phyloP scores from a whole-genome alignment of 2,888 invertebrate genomes.

The Euzophera pinguis region DNA sequence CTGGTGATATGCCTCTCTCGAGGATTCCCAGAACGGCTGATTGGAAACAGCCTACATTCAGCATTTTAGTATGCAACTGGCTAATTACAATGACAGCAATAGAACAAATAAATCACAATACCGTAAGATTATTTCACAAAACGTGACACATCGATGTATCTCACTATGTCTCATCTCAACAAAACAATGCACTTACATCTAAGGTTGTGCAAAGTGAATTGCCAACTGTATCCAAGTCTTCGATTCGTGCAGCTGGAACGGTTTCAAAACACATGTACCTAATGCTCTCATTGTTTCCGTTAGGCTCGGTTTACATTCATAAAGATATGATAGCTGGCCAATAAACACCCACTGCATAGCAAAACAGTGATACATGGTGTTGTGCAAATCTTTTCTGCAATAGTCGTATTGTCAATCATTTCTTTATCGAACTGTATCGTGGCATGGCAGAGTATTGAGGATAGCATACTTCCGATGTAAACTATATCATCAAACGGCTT shows the following conservation, averaged over 20 bases:
- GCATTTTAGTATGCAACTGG: too few species aligned
- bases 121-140: too few species aligned
- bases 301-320: neutral
- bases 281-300: constrained; percentile 1
- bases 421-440: too few species aligned
- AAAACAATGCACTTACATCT: constrained; percentile 1
- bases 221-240: constrained; percentile 15
- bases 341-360: constrained; percentile 40
- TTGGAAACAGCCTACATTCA: too few species aligned
- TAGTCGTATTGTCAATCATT: neutral
- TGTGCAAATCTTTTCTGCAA: constrained; percentile 23
- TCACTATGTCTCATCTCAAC: neutral
- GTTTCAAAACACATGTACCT: constrained; percentile 5
- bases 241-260: constrained; percentile 19
- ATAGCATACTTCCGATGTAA: too few species aligned
- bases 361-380: constrained; percentile 35
- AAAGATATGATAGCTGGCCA: constrained; percentile 30
- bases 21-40: too few species aligned
- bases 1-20: too few species aligned
- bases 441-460: too few species aligned
- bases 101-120: too few species aligned
- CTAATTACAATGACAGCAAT: too few species aligned
- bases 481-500: too few species aligned
- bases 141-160: too few species aligned
- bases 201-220: neutral